Conservation (phyloP, 2,113 vertebrate genomes). For the Enhydra lutris region DNA sequence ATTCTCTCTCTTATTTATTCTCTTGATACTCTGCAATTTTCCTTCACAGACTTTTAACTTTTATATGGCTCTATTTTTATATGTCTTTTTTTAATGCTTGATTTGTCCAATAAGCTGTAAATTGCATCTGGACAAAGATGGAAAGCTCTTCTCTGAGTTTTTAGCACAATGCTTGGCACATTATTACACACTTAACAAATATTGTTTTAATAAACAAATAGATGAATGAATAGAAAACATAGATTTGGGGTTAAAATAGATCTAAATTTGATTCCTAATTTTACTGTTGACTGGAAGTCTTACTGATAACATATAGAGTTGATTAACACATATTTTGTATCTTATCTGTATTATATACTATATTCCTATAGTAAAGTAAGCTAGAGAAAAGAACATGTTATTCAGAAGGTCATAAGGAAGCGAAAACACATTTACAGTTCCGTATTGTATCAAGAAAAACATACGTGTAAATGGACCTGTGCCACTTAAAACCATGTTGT, state of each 20-base stretch:
- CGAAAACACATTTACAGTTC: background rate
- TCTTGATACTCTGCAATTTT: background rate
- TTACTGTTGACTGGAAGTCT: background rate
- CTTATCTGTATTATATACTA: background rate
- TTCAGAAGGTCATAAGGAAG: background rate
- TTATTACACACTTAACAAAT: background rate
- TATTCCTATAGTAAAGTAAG: background rate
- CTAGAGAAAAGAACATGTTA: background rate
- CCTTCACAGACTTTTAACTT: background rate
- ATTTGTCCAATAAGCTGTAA: background rate
- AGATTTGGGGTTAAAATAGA: background rate
- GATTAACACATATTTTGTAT: background rate
- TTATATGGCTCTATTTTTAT: background rate
- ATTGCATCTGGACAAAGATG: background rate
- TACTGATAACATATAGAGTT: background rate
- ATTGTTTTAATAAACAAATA: background rate
- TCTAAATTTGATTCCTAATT: background rate
- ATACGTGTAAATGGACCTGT: background rate
- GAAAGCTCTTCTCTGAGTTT: background rate
- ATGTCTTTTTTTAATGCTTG: background rate
- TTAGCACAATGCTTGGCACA: background rate
- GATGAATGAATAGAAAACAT: background rate
- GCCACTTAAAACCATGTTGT: background rate
- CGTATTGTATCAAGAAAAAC: background rate
- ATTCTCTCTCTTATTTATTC: background rate